These are phyloP conservation scores for Catocala fraxini DNA, from an alignment of 2,888 invertebrate species.

Conservation along the genomic window DNA sequence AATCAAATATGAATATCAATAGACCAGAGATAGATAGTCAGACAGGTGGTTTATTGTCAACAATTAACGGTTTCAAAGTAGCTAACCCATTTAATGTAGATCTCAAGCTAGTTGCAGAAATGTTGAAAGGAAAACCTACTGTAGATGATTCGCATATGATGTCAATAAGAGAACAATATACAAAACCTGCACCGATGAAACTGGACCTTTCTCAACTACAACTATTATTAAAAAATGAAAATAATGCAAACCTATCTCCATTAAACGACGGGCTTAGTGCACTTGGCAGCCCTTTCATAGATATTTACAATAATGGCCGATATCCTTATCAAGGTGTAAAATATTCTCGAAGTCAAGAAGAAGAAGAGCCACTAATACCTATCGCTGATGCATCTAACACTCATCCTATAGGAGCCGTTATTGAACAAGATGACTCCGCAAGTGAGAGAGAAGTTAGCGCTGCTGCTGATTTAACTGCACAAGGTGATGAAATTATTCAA, in stretches of 20 bases:
- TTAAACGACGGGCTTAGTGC: conserved; percentile 65
- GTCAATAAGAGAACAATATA: conserved; percentile 68
- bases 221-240: conserved; percentile 75
- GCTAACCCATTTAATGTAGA: conserved; percentile 85
- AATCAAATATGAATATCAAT: conserved; percentile 57
- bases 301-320: conserved; percentile 70
- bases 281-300: conserved; percentile 71
- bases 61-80: conserved; percentile 84
- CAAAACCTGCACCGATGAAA: conserved; percentile 70
- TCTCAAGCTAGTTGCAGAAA: conserved; percentile 80
- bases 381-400: conserved; percentile 77
- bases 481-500: conserved; percentile 61
- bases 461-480: conserved; percentile 64
- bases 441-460: conserved; percentile 65
- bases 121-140: conserved; percentile 78
- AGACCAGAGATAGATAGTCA: conserved; percentile 74
- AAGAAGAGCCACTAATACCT: conserved; percentile 78
- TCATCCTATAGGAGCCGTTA: conserved; percentile 83
- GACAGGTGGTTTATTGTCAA: conserved; percentile 66
- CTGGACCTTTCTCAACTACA: conserved; percentile 77
- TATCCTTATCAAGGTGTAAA: conserved; percentile 80
- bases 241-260: conserved; percentile 58
- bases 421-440: conserved; percentile 75
- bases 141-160: conserved; percentile 72
- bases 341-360: conserved; percentile 84